Evolutionary conservation across 2,888 invertebrate genomes (phyloP), one percentile per base, ranked within the genome.

Genomic region (Onchidella celtica): DNA sequence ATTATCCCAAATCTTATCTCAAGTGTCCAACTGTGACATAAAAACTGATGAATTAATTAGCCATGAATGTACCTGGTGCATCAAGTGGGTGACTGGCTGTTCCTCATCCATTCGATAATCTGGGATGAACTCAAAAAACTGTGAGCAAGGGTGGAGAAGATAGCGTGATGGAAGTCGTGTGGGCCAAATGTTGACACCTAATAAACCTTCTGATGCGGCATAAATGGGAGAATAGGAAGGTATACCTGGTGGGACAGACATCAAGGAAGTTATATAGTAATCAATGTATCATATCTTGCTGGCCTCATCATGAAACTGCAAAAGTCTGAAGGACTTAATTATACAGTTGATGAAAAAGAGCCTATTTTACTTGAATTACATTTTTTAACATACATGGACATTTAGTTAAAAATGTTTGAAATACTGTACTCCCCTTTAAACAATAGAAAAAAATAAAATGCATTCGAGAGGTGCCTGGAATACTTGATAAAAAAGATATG

Each of bases 51-150:
- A n/a, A n/a, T n/a, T n/a, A n/a, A n/a, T n/a, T n/a, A n/a, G n/a
- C n/a, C n/a, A n/a, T n/a, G n/a, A n/a, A 59, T 17, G 69, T 83
- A 92, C 92, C 88, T 92, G 85, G 76, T 92, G 89, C 55, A 91
- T 82, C 38, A 92, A 87, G 36, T 90, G 77, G 4, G 93, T 92
- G 17, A 84, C 69, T 6, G 93, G 92, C 74, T 92, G 89, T 1
- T 90, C 89, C 55, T 89, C 88, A 32, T 89, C 89, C 75, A 86
- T 83, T 24, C 87, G 83, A 34, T 88, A 86, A 3, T 90, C 83
- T 14, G 92, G 92, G 29, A 92, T 92, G 74, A 93, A 91, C 84
- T 93, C 92, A 85, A 88, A 92, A 86, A 93, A 92, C 89, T 92
- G 91, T 36, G 90, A 87, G 1, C 85, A 81, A 1, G 91, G 92